These are phyloP conservation scores for Peucedramus taeniatus DNA, from an alignment of 2,113 vertebrate species.

Conservation along the genomic window DNA sequence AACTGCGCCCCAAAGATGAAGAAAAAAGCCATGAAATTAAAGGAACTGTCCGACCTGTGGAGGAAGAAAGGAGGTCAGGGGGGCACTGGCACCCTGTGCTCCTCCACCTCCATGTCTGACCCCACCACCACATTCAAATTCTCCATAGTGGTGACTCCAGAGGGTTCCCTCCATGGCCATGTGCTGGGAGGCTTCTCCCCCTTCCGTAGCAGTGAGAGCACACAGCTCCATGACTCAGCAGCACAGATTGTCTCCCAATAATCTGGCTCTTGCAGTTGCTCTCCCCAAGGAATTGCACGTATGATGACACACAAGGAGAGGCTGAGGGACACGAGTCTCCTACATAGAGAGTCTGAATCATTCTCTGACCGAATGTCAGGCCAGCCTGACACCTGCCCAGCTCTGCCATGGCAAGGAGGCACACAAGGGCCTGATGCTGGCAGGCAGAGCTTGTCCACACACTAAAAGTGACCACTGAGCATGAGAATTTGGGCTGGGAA, in stretches of 20 bases:
- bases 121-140: neutral
- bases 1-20: conserved; percentile 91
- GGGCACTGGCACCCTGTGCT: neutral
- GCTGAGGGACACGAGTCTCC: neutral
- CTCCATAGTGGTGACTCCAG: neutral
- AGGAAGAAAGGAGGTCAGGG: neutral
- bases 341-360: neutral
- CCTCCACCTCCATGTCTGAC: neutral
- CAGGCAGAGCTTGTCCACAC: neutral
- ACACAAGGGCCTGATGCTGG: neutral
- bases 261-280: neutral
- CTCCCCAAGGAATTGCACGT: neutral
- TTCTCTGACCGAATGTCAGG: neutral
- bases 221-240: neutral
- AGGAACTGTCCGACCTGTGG: conserved; percentile 90
- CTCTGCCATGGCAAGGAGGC: neutral
- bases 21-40: conserved; percentile 97
- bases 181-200: neutral
- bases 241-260: neutral
- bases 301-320: neutral
- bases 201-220: neutral
- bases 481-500: neutral
- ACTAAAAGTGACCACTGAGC: neutral
- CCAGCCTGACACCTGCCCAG: neutral
- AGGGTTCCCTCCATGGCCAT: neutral